These are phyloP conservation scores for Colossoma macropomum DNA, from an alignment of 2,113 vertebrate genomes.

Conservation along the genomic window DNA sequence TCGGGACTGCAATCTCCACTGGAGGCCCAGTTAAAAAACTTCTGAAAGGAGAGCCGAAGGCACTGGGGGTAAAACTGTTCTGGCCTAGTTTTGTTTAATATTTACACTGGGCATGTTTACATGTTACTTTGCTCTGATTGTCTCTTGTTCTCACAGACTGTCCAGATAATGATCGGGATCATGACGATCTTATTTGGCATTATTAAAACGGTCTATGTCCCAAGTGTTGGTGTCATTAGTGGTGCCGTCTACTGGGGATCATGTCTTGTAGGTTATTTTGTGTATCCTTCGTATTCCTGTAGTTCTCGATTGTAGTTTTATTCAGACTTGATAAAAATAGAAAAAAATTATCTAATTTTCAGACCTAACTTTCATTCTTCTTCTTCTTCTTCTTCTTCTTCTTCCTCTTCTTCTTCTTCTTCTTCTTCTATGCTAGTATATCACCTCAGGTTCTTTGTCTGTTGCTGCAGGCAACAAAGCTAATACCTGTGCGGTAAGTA, in stretches of 20 bases:
- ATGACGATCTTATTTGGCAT: neutral
- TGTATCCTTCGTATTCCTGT: neutral
- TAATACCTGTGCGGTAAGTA: conserved; percentile 21
- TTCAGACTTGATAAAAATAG: no score
- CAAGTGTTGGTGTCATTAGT: neutral
- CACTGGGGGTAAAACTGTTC: neutral
- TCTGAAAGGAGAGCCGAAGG: neutral
- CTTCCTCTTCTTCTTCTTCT: no score
- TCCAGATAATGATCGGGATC: neutral
- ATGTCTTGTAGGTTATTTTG: neutral
- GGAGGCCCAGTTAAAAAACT: neutral
- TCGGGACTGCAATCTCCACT: neutral
- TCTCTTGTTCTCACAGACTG: neutral
- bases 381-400: no score
- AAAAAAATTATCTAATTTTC: neutral
- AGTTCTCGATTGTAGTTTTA: neutral
- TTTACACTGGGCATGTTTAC: neutral
- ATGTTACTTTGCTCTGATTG: neutral
- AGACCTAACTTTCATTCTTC: no score
- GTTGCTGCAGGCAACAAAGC: neutral
- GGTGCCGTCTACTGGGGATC: neutral
- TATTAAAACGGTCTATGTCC: neutral
- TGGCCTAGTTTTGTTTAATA: neutral
- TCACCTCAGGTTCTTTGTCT: neutral
- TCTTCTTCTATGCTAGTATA: conserved; percentile 6